Conservation (phyloP, 2,888 invertebrate genomes). For the Hemistola chrysoprasaria region DNA sequence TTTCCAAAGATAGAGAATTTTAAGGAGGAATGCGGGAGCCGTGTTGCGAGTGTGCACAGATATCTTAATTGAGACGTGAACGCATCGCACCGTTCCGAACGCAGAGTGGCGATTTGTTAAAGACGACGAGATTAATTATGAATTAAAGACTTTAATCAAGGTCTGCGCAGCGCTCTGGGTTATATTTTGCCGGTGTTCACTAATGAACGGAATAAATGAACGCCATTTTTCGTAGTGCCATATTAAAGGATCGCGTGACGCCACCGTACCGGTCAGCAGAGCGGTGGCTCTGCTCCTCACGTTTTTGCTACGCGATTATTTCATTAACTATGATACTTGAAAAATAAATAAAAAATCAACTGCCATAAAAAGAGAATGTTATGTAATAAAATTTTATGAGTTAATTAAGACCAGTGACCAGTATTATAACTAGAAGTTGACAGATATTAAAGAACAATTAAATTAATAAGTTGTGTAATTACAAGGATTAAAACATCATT, state of each 20-base stretch:
- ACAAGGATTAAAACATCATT: constrained; percentile 33
- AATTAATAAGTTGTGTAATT: constrained; percentile 7
- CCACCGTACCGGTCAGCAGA: too few relatives aligned
- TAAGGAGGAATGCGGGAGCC: constrained; percentile 74
- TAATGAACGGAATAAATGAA: constrained; percentile 66
- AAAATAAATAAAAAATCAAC: constrained; percentile 30
- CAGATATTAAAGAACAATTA: constrained; percentile 12
- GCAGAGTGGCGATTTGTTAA: constrained; percentile 66
- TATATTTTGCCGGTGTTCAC: constrained; percentile 49
- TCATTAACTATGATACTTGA: constrained; percentile 41
- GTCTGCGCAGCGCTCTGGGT: constrained; percentile 40
- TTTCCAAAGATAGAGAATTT: constrained; percentile 80
- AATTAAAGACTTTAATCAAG: constrained; percentile 61
- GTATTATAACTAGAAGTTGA: constrained; percentile 15
- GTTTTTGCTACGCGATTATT: constrained; percentile 46
- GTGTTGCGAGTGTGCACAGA: constrained; percentile 65
- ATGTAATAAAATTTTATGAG: constrained; percentile 31
- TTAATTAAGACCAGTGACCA: constrained; percentile 30
- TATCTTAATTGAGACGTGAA: constrained; percentile 76
- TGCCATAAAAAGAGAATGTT: constrained; percentile 28
- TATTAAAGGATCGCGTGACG: constrained; percentile 59
- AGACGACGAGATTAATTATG: constrained; percentile 65
- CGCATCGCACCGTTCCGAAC: constrained; percentile 54
- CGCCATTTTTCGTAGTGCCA: constrained; percentile 56
- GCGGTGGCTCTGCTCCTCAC: constrained; percentile 32